Evolutionary conservation across 2,888 invertebrate genomes (phyloP), one percentile per base, ranked within the genome.

Genomic region (Clunio marinus): DNA sequence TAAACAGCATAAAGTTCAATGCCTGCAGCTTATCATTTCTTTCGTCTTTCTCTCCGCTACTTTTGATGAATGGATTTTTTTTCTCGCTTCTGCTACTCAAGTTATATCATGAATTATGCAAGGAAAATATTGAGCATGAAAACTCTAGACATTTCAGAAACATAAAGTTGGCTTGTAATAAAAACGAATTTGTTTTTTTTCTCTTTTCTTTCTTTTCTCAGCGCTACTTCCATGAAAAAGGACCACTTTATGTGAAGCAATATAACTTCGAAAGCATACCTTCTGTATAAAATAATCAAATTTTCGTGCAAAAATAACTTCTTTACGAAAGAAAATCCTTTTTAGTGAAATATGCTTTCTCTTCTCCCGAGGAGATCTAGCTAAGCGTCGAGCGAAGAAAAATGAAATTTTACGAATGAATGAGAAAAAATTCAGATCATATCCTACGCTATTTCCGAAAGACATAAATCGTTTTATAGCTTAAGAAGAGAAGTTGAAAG

Each of bases 171-270:
- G 59, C 59, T 62, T 37, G 41, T 62, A 62, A 62, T 62, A 62
- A 62, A 62, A 62, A 41, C 8, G 62, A 62, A 62, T 62, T 62
- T 62, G 62, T 62, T 60, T 28, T 60, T 60, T 37, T 60, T 24
- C 28, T 60, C 37, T 60, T n/a, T 60, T 24, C 15, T 8, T 8
- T n/a, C n/a, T 22, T 2, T 22, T 17, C 22, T 10, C 8, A 17
- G 20, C 58, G 15, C 59, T 32, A 32, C 32, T 32, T 15, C 59
- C 41, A 62, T 15, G 35, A 41, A 60, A 32, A 58, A 41, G 62
- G 62, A 41, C 62, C 62, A 62, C 62, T 62, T 62, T 62, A 62
- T 62, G 62, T n/a, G 41, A 41, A 62, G 62, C 62, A 62, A 62
- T 62, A 62, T 62, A 62, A 37, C 13, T 15, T 41, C 41, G 41